Base-by-base conservation (phyloP, 2,113 vertebrate species). In the Triplophysa dalaica region DNA sequence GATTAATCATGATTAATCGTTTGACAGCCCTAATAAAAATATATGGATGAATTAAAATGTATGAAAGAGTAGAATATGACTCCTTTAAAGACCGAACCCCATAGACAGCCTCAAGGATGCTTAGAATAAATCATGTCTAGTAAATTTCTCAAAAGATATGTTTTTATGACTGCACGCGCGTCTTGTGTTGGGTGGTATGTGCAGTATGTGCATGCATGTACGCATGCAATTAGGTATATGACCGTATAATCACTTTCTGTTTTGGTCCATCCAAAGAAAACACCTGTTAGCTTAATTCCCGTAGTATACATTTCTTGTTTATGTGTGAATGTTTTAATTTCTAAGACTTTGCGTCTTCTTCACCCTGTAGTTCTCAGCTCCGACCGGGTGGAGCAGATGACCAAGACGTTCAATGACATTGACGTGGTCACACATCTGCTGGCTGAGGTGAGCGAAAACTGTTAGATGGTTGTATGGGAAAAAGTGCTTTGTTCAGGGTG, bases 391-490 rank as follows among this genome's bases (percentile, higher is more conserved):
- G 95, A 97, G 50, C 95, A 96, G 91, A 95, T 95, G 94, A 93
- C 93, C 86, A 96, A 90, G 86, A 94, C 94, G 13, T 97, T 92
- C 88, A 92, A 94, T 94, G 97, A 99, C 84, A 89, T 94, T 11
- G 97, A 98, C 50, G 92, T 97, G 93, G 94, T 98, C 74, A 96
- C 94, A 22, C 96, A 95, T 85, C 92, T 98, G 52, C 84, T 99
- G 85, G 94, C 94, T 64, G 97, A 99, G 95, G 98, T 99, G 90
- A n/a, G 75, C 1, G 0, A 65, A 75, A 64, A 43, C 22, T 6
- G 7, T 78, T 48, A 16, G 72, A 29, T 41, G n/a, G 24, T 26
- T 73, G 6, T 43, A 17, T 5, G 21, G 4, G 45, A 58, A 12
- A 22, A 64, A 41, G 19, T 48, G 21, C 26, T 62, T 24, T 69